phyloP scores from a whole-genome alignment of 2,797 vertebrate genomes.

The Oophaga sylvatica region DNA sequence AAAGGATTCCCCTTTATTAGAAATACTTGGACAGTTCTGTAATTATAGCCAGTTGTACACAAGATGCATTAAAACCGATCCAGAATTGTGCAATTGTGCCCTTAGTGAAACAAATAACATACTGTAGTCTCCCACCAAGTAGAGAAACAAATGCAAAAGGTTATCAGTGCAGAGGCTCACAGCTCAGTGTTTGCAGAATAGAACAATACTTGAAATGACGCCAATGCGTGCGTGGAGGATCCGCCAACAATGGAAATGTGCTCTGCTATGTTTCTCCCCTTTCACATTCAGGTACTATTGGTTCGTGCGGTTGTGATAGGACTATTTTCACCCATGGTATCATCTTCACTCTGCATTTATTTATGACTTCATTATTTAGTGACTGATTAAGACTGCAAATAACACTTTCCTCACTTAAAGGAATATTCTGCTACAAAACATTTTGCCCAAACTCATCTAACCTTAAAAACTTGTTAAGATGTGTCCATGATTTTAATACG shows the following conservation, averaged over 20 bases:
- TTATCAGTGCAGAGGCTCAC: conserved; percentile 25
- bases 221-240: not conserved
- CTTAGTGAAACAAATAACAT: conserved; percentile 32
- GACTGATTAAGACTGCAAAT: too few species aligned
- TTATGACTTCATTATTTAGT: too few species aligned
- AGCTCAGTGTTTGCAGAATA: not conserved
- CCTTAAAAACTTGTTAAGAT: too few species aligned
- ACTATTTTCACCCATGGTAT: too few species aligned
- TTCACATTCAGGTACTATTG: not conserved
- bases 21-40: not conserved
- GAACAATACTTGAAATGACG: not conserved
- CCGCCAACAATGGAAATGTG: not conserved
- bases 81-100: conserved; percentile 1
- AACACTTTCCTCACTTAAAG: too few species aligned
- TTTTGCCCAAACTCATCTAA: too few species aligned
- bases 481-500: too few species aligned
- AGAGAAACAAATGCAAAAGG: conserved; percentile 34
- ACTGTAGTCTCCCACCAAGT: not conserved
- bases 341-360: too few species aligned
- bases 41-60: not conserved
- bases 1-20: not conserved
- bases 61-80: conserved; percentile 15
- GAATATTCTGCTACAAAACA: too few species aligned
- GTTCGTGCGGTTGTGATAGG: too few species aligned
- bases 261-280: not conserved